A percentile compares a stretch with the other conserved stretches of the same genome.
phyloP scores from a whole-genome alignment of 2,113 vertebrate genomes.

The Pundamilia nyererei region DNA sequence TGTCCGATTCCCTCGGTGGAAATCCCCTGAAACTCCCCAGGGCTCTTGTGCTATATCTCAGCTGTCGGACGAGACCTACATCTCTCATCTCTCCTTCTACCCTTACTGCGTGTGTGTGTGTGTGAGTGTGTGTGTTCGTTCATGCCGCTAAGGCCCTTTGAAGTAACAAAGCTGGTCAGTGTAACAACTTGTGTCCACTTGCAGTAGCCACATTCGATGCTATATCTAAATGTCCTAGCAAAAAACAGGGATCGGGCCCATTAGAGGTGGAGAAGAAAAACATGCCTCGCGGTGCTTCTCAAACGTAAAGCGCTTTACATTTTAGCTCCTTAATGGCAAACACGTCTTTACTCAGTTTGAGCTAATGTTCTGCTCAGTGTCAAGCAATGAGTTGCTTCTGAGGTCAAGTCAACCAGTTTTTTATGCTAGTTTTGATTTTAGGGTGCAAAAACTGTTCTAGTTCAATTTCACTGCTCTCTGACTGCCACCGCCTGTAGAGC shows the following conservation, averaged over 20 bases:
- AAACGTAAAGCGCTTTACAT: background rate
- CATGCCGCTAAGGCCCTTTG: slow-evolving; percentile 54
- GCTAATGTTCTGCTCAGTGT: background rate
- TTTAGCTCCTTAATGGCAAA: background rate
- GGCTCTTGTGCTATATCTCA: slow-evolving; percentile 60
- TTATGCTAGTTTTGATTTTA: background rate
- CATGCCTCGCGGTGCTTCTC: background rate
- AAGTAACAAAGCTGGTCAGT: slow-evolving; percentile 65
- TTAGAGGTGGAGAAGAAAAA: background rate
- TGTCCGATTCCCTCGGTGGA: slow-evolving; percentile 63
- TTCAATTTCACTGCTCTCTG: background rate
- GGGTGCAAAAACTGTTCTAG: background rate
- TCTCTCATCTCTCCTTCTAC: slow-evolving; percentile 35
- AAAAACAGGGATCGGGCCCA: background rate
- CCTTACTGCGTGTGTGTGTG: background rate
- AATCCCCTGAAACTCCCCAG: slow-evolving; percentile 69
- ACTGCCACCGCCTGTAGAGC: background rate
- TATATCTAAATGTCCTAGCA: slow-evolving; percentile 24
- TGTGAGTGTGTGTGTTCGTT: slow-evolving; percentile 3
- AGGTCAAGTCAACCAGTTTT: background rate
- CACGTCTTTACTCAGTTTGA: background rate
- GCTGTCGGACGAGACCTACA: slow-evolving; percentile 51
- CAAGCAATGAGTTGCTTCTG: background rate
- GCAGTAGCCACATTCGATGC: slow-evolving; percentile 26
- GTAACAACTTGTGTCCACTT: slow-evolving; percentile 59